Base-by-base conservation (phyloP, 2,888 invertebrate species). In the Branchellion lobata region DNA sequence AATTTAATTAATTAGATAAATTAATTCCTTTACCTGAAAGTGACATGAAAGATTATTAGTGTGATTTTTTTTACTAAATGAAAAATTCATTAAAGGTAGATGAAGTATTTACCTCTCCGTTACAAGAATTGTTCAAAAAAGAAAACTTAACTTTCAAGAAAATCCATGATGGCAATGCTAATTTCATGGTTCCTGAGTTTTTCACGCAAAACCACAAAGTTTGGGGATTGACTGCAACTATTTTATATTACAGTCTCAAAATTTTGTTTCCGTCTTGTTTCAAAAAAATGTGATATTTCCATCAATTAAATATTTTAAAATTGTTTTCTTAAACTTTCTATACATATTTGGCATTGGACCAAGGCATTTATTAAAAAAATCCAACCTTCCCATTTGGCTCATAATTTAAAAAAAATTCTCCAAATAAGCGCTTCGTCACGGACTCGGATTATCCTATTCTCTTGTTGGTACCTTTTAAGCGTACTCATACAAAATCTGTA, bases 141-240 rank as follows among this genome's bases (percentile, higher is more conserved):
- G 76, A 78, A 1, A 82, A 82, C 33, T 21, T 57, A 14, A 40
- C 51, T 8, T 81, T 74, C 78, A 80, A 81, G 1, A 65, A 61
- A 3, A 81, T 76, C 27, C 24, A 21, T 73, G 31, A 24, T 8
- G 21, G 18, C 14, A 79, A 47, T 11, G 18, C n/a, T 1, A 65
- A 71, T 8, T 82, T 79, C 53, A 73, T 61, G 0, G 36, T 82
- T 3, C 82, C 82, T 24, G 81, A 80, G 18, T 82, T 68, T 72
- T 18, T 53, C 8, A 80, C 79, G 11, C 81, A 80, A 31, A 65
- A 68, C 33, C 78, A 82, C 69, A 78, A 79, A 5, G 80, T 88
- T 69, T 88, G 88, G 88, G 88, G 88, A n/a, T 81, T 88, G 31
- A 87, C 88, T 3, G 87, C 87, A 1, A 80, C 85, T 5, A 83